Conservation (phyloP, 30 jellyfish, hydroid and myxozoan genomes). For the Hydra vulgaris region DNA sequence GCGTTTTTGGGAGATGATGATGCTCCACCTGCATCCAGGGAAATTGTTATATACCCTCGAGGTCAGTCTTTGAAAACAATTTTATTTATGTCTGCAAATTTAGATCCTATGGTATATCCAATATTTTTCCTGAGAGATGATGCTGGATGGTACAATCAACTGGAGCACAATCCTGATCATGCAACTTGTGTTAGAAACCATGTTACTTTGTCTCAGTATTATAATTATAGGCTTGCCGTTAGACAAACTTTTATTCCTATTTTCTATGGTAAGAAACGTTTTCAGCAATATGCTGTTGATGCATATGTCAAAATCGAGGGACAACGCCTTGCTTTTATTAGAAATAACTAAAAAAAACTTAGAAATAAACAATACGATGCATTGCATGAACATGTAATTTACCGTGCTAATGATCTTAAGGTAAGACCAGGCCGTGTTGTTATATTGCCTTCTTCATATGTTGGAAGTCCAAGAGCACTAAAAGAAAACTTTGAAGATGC, state of each 20-base stretch:
- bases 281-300: slow-evolving; percentile 55
- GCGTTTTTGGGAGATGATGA: no score
- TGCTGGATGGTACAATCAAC: slow-evolving; percentile 32
- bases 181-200: slow-evolving; percentile 14
- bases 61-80: slow-evolving; percentile 1
- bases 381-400: background rate
- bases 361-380: slow-evolving; percentile 17
- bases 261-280: slow-evolving; percentile 17
- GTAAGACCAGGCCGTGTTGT: background rate
- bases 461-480: slow-evolving; percentile 30
- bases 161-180: slow-evolving; percentile 4
- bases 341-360: slow-evolving; percentile 36
- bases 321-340: slow-evolving; percentile 26
- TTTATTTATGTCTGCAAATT: background rate
- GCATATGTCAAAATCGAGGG: slow-evolving; percentile 31
- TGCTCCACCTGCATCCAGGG: slow-evolving; percentile 15
- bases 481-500: slow-evolving; percentile 37
- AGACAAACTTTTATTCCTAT: slow-evolving; percentile 18
- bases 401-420: background rate
- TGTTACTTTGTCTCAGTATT: slow-evolving; percentile 24
- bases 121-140: slow-evolving; percentile 32
- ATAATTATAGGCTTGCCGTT: slow-evolving; percentile 41
- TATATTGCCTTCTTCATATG: background rate
- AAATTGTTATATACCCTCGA: slow-evolving; percentile 25
- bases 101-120: slow-evolving; percentile 34